These are phyloP conservation scores for Aulostomus chinensis DNA, from an alignment of 2,797 vertebrate species.

Conservation along the genomic window DNA sequence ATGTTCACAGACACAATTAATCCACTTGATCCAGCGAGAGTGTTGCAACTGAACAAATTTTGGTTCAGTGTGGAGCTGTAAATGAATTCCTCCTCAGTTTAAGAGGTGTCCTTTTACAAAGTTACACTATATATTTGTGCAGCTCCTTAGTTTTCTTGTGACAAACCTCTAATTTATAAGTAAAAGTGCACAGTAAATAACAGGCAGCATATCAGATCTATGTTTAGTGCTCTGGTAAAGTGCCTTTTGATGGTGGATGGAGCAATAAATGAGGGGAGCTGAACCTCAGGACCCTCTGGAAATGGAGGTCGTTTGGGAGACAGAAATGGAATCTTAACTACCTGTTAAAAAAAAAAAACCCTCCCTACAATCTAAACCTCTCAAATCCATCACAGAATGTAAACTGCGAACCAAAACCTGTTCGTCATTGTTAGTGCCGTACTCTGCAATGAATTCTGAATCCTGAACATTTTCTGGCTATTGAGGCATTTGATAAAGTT, in stretches of 20 bases:
- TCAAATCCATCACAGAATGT: slow-evolving; percentile 59
- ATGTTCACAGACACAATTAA: too few relatives aligned
- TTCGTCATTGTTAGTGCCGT: slow-evolving; percentile 49
- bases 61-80: too few relatives aligned
- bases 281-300: slow-evolving; percentile 57
- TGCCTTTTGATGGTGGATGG: slow-evolving; percentile 33
- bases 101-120: too few relatives aligned
- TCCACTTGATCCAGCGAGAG: too few relatives aligned
- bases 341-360: slow-evolving; percentile 59
- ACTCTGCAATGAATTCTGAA: slow-evolving; percentile 42
- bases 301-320: slow-evolving; percentile 66
- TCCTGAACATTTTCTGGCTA: slow-evolving; percentile 18
- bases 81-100: too few relatives aligned
- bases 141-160: too few relatives aligned
- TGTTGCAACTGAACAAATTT: too few relatives aligned
- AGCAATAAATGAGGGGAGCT: slow-evolving; percentile 51
- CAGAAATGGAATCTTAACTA: slow-evolving; percentile 72
- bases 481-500: slow-evolving; percentile 25
- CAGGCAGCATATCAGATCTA: slow-evolving; percentile 18
- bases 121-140: too few relatives aligned
- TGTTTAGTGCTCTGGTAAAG: slow-evolving; percentile 17
- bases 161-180: slow-evolving; percentile 28
- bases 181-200: slow-evolving; percentile 20
- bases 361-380: slow-evolving; percentile 48
- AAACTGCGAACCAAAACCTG: slow-evolving; percentile 50